phyloP scores from a whole-genome alignment of 1,140 invertebrate genomes.

The Eurytemora carolleeae region DNA sequence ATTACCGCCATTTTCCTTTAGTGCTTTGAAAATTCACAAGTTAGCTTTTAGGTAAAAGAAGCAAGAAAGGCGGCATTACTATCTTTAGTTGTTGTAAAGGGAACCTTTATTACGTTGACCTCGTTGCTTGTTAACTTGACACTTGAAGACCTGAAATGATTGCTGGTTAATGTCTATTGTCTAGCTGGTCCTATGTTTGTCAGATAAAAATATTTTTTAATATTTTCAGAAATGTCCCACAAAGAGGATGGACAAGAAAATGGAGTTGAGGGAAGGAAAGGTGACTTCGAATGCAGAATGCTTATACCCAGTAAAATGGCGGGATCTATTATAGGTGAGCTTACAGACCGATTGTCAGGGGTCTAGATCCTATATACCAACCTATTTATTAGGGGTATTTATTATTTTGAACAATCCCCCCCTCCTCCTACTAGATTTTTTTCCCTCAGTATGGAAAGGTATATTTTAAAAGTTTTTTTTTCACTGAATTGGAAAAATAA shows the following conservation, averaged over 20 bases:
- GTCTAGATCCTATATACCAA: too few relatives aligned
- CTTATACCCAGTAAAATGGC: conserved; percentile 13
- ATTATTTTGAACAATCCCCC: too few relatives aligned
- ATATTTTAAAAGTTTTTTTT: too few relatives aligned
- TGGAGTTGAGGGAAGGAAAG: not conserved
- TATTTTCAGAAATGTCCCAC: not conserved
- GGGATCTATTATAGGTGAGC: conserved; percentile 11
- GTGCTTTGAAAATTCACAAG: too few relatives aligned
- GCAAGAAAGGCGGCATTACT: too few relatives aligned
- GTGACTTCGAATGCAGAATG: conserved; percentile 7
- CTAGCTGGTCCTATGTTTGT: not conserved
- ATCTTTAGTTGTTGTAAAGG: not conserved
- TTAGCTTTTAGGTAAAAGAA: too few relatives aligned
- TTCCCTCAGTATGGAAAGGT: too few relatives aligned
- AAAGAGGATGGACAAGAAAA: not conserved
- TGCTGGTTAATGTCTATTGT: not conserved
- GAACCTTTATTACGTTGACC: not conserved
- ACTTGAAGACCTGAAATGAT: not conserved
- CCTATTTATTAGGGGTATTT: too few relatives aligned
- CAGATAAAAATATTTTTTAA: not conserved
- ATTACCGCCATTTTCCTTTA: too few relatives aligned
- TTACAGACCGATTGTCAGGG: too few relatives aligned
- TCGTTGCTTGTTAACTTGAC: not conserved
- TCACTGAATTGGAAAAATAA: too few relatives aligned
- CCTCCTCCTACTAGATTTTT: too few relatives aligned